Percentiles rank a stretch among this genome's conserved stretches.
Evolutionary conservation across 2,797 vertebrate genomes (phyloP).

Genomic region (Sternotherus odoratus): DNA sequence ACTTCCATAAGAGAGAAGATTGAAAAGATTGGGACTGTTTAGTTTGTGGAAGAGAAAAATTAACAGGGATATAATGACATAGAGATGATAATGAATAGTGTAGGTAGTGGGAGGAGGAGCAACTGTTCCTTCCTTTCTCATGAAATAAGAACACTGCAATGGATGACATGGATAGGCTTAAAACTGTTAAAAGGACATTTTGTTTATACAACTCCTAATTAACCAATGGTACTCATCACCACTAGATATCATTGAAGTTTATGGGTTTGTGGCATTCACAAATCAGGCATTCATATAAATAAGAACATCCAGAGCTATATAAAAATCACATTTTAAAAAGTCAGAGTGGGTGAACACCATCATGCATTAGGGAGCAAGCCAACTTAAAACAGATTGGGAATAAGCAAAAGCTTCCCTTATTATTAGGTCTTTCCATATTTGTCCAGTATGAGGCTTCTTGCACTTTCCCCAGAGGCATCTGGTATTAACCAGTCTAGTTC

Average conservation of each 20-base stretch:
- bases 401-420: not conserved
- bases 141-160: not conserved
- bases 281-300: not conserved
- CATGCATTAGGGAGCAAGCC: not conserved
- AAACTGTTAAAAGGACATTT: not conserved
- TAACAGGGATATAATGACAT: not conserved
- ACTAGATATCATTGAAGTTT: not conserved
- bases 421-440: not conserved
- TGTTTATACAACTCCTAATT: not conserved
- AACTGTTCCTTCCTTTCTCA: not conserved
- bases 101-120: not conserved
- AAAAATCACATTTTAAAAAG: not conserved
- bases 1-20: conserved; percentile 12
- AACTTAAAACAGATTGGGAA: not conserved
- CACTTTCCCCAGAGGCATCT: conserved; percentile 20
- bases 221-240: not conserved
- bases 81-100: not conserved
- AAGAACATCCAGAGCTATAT: not conserved
- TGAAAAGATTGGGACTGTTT: conserved; percentile 1
- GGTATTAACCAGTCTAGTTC: conserved; percentile 32
- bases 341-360: not conserved
- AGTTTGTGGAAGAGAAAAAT: not conserved
- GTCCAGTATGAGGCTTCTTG: not conserved
- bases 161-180: not conserved
- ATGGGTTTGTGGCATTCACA: not conserved